Base-by-base conservation (phyloP, 2,797 vertebrate genomes). In the Micromesistius poutassou region DNA sequence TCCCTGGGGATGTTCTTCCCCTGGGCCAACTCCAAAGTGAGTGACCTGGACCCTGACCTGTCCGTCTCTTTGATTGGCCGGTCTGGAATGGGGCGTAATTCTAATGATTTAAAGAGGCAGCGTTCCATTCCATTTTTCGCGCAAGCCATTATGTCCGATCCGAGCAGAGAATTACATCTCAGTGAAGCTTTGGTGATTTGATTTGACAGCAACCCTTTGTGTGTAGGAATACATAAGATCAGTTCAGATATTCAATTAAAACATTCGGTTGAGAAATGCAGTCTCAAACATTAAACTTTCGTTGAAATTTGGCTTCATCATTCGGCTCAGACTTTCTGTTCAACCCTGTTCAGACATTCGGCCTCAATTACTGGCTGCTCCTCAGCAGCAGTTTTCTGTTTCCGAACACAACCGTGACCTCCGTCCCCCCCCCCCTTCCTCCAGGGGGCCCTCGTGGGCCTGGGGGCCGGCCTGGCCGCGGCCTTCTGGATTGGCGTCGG, bases 401-500 rank as follows among this genome's bases (percentile, higher is more conserved):
- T 1, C 30, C 30, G 30, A 14, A 31, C 35, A 13, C 36, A 10
- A 30, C 25, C 73, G 10, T 46, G 12, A 8, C 22, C 22, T 36
- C 19, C 55, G 16, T 16, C 30, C n/a, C 36, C 16, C 78, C 28
- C 78, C 13, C 25, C 62, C 40, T 19, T 76, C 30, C 19, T 25
- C 0, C 89, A 99, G 97, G 97, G 97, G 1, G 97, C 97, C 0
- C 0, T 96, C 0, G 80, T 85, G 1, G 97, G 97, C 72, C 90
- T 98, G 42, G 82, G 92, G 25, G 86, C 92, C 0, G 96, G 97
- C 16, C 94, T 99, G 40, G 38, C 83, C 81, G 87, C 97, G 94
- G 93, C 96, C 3, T 96, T 97, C 87, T 99, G 97, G 97, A 84
- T 98, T 0, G 95, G 96, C 85, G 93, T 98, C 0, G 97, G 97